Percentiles rank a stretch among this genome's conserved stretches.
These are phyloP conservation scores for Dolichopus griseipennis DNA, from an alignment of 2,888 invertebrate genomes.

Conservation along the genomic window DNA sequence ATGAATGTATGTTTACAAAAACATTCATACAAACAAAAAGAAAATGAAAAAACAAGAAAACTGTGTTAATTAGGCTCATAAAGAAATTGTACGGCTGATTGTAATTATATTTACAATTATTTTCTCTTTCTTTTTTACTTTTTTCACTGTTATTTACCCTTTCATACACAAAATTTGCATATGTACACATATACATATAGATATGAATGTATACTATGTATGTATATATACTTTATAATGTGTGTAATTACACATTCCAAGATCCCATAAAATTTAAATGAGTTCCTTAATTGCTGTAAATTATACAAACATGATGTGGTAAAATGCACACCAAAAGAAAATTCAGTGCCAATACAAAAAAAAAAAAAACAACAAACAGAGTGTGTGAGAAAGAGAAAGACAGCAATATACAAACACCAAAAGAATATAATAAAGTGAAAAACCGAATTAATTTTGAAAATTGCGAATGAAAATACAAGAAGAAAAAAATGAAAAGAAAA, in stretches of 20 bases:
- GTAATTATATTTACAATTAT: neutral
- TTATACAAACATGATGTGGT: constrained; percentile 6
- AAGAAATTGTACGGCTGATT: neutral
- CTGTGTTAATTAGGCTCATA: constrained; percentile 1
- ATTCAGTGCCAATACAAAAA: too few relatives aligned
- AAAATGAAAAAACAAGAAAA: neutral
- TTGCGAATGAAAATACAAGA: too few relatives aligned
- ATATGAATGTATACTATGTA: neutral
- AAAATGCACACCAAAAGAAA: constrained; percentile 6
- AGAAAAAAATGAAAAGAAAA: too few relatives aligned
- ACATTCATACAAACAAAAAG: neutral
- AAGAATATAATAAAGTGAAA: too few relatives aligned
- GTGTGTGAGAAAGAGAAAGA: too few relatives aligned
- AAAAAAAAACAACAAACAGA: too few relatives aligned
- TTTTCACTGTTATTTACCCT: too few relatives aligned
- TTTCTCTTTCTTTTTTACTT: too few relatives aligned
- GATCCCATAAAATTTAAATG: constrained; percentile 3
- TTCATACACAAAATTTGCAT: neutral
- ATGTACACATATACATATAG: neutral
- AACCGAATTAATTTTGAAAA: too few relatives aligned
- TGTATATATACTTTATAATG: neutral
- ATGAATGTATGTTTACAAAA: too few relatives aligned
- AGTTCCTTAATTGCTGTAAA: constrained; percentile 6
- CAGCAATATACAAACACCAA: too few relatives aligned
- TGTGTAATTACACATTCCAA: constrained; percentile 4